Evolutionary conservation across 2,797 vertebrate species (phyloP).

Genomic region (Morelia viridis): DNA sequence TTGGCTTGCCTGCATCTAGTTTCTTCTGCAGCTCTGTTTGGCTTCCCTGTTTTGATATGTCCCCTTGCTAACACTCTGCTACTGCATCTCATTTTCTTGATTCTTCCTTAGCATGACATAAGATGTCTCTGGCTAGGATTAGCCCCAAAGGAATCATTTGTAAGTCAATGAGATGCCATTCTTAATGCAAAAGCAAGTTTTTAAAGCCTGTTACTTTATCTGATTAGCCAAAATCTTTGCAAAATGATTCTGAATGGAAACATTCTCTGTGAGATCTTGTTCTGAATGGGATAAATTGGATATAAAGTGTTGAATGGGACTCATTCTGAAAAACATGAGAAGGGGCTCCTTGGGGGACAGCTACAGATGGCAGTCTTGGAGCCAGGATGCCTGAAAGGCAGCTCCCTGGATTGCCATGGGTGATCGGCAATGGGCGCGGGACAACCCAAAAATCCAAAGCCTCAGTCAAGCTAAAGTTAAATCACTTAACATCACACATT

Average conservation of each 20-base stretch:
- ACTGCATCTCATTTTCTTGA: constrained; percentile 1
- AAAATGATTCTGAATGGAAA: not conserved
- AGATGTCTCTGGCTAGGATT: not conserved
- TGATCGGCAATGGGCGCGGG: not conserved
- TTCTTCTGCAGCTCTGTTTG: not conserved
- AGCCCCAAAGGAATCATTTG: not conserved
- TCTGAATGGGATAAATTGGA: not conserved
- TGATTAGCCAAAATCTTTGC: not conserved
- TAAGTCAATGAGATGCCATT: not conserved
- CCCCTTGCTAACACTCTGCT: constrained; percentile 39
- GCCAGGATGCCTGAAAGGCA: not conserved
- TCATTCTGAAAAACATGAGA: not conserved
- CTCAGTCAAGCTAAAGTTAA: not conserved
- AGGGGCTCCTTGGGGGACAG: not conserved
- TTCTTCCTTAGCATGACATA: not conserved
- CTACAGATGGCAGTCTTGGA: not conserved
- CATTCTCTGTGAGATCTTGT: not conserved
- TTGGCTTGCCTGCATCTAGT: constrained; percentile 10
- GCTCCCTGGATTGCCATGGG: not conserved
- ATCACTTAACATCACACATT: not conserved
- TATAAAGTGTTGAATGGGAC: not conserved
- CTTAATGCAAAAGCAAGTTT: not conserved
- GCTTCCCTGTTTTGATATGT: constrained; percentile 26
- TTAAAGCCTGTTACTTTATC: constrained; percentile 8
- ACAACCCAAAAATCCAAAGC: not conserved